Evolutionary conservation across 2,797 vertebrate species (phyloP).

Genomic region (Holocentrus rufus): DNA sequence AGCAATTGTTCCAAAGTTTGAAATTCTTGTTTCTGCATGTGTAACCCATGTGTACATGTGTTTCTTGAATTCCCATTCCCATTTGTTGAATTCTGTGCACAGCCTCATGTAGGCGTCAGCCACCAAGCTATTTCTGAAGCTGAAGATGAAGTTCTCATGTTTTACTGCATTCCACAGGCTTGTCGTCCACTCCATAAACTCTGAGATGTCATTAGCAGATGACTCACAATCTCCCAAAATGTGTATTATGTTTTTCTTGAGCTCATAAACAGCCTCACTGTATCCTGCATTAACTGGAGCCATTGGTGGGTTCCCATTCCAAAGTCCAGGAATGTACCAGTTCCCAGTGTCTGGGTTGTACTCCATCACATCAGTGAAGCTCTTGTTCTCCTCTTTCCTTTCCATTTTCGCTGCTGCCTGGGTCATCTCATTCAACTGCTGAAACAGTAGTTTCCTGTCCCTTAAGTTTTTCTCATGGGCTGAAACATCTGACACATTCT

Average conservation of each 20-base stretch:
- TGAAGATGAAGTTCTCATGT: slow-evolving; percentile 70
- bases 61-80: slow-evolving; percentile 65
- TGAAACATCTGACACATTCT: slow-evolving; percentile 69
- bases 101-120: slow-evolving; percentile 66
- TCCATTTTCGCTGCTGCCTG: slow-evolving; percentile 64
- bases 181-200: slow-evolving; percentile 73
- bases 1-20: slow-evolving; percentile 22
- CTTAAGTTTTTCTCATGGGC: slow-evolving; percentile 67
- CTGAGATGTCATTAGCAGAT: slow-evolving; percentile 53
- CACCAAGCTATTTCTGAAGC: slow-evolving; percentile 73
- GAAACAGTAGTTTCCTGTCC: slow-evolving; percentile 60
- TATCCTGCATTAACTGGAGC: slow-evolving; percentile 73
- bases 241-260: slow-evolving; percentile 76
- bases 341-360: slow-evolving; percentile 67
- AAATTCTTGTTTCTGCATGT: slow-evolving; percentile 48
- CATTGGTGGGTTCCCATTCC: slow-evolving; percentile 76
- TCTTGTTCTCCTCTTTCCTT: slow-evolving; percentile 29
- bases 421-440: slow-evolving; percentile 68
- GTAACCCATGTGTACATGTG: slow-evolving; percentile 48
- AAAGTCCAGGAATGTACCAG: slow-evolving; percentile 75
- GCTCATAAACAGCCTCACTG: slow-evolving; percentile 71
- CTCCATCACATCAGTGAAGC: slow-evolving; percentile 66
- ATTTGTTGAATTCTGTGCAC: slow-evolving; percentile 45
- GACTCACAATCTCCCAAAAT: slow-evolving; percentile 52
- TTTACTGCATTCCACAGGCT: slow-evolving; percentile 73